These are phyloP conservation scores for Hemibagrus guttatus DNA, from an alignment of 2,797 vertebrate genomes.

Conservation along the genomic window DNA sequence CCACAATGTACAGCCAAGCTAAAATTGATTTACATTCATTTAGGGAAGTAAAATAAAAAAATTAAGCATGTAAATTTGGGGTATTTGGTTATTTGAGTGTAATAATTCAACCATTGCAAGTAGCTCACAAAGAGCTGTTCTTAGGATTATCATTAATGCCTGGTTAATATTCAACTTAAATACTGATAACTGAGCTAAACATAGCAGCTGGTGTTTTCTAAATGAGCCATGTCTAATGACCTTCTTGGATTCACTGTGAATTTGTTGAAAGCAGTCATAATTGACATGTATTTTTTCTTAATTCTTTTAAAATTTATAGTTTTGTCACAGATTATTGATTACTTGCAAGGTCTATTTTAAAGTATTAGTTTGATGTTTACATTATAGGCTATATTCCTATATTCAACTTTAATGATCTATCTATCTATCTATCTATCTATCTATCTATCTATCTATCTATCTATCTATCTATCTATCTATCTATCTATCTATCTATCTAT, in stretches of 20 bases:
- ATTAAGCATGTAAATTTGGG: background rate
- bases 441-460: too few species aligned
- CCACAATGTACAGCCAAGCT: background rate
- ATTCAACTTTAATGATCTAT: background rate
- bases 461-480: too few species aligned
- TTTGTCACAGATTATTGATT: background rate
- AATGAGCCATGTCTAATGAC: background rate
- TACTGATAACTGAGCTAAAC: background rate
- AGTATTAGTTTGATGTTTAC: background rate
- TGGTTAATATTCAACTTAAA: slow-evolving; percentile 12
- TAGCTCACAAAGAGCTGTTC: background rate
- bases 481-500: too few species aligned
- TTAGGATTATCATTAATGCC: background rate
- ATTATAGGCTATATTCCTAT: background rate
- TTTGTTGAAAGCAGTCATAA: background rate
- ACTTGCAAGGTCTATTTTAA: background rate
- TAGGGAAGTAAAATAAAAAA: background rate
- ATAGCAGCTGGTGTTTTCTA: background rate
- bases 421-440: too few species aligned
- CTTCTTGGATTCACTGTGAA: background rate
- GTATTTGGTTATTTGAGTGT: background rate
- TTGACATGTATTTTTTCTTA: background rate
- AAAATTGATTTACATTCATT: background rate
- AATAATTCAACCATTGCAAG: background rate
- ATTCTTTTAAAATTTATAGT: background rate